Conservation (phyloP, 2,113 vertebrate species). For the Daubentonia madagascariensis region DNA sequence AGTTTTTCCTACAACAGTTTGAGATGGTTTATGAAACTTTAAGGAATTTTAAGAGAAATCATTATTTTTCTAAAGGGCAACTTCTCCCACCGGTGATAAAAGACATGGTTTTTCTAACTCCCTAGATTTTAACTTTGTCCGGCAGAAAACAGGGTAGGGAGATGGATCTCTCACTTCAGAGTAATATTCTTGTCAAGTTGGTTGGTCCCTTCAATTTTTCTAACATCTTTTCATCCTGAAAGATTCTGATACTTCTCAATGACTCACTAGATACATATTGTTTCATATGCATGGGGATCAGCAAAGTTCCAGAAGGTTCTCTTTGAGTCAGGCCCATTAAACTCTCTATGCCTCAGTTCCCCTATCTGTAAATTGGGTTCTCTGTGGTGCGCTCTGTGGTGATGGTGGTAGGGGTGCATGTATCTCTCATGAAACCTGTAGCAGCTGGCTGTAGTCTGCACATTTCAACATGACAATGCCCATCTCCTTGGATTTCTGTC, state of each 20-base stretch:
- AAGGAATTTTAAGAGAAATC: conserved; percentile 35
- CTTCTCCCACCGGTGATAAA: conserved; percentile 41
- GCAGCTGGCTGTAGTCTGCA: not conserved
- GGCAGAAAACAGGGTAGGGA: not conserved
- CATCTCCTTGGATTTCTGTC: not conserved
- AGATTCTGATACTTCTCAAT: not conserved
- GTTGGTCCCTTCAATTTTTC: not conserved
- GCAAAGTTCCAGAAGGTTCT: not conserved
- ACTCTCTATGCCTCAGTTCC: not conserved
- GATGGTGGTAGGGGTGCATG: no score
- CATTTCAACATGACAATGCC: not conserved
- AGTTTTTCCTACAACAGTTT: conserved; percentile 30
- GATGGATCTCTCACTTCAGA: not conserved
- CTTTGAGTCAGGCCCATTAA: not conserved
- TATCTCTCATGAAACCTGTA: not conserved
- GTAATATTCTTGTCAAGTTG: not conserved
- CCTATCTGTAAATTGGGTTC: not conserved
- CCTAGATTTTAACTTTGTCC: conserved; percentile 22
- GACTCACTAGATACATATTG: not conserved
- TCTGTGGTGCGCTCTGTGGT: not conserved
- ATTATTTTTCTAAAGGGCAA: conserved; percentile 43
- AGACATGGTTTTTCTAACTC: conserved; percentile 22
- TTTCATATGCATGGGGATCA: not conserved
- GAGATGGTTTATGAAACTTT: conserved; percentile 42
- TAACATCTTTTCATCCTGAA: conserved; percentile 11